phyloP scores from a whole-genome alignment of 2,888 invertebrate species.

The Deladenus siricidicola region DNA sequence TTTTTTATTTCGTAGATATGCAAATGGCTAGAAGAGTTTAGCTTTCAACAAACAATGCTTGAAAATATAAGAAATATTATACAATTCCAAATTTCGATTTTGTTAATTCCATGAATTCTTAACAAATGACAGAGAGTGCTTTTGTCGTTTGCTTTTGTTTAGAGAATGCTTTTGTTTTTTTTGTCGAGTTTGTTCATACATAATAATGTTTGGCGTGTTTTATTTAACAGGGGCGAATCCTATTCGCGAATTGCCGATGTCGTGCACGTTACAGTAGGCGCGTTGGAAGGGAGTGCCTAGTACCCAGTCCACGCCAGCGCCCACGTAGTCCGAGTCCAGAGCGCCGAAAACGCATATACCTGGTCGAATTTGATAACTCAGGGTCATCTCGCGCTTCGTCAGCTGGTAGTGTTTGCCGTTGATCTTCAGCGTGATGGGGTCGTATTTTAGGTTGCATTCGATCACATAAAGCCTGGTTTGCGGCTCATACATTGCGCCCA shows the following conservation, averaged over 20 bases:
- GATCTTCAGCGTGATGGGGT: conserved; percentile 22
- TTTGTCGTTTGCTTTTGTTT: too few species aligned
- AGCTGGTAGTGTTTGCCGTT: conserved; percentile 23
- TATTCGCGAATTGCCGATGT: conserved; percentile 35
- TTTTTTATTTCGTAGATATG: too few species aligned
- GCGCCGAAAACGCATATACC: background rate
- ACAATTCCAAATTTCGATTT: too few species aligned
- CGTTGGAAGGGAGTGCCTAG: conserved; percentile 26
- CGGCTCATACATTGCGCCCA: conserved; percentile 24
- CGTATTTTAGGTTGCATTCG: conserved; percentile 20
- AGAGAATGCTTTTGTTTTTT: too few species aligned
- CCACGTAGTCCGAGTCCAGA: background rate
- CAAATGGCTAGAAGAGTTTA: too few species aligned
- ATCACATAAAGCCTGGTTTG: conserved; percentile 18
- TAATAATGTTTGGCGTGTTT: background rate
- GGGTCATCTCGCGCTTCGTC: conserved; percentile 9
- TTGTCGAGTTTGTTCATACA: background rate
- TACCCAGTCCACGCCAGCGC: conserved; percentile 8
- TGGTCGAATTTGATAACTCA: background rate
- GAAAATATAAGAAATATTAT: too few species aligned
- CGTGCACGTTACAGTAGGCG: conserved; percentile 31
- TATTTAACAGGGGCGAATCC: conserved; percentile 26
- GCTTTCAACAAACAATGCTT: too few species aligned
- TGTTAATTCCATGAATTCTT: too few species aligned
- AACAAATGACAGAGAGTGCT: too few species aligned